Percentiles rank a stretch among this genome's conserved stretches.
Evolutionary conservation across 2,797 vertebrate species (phyloP).

Genomic region (Benthosema pterotum): DNA sequence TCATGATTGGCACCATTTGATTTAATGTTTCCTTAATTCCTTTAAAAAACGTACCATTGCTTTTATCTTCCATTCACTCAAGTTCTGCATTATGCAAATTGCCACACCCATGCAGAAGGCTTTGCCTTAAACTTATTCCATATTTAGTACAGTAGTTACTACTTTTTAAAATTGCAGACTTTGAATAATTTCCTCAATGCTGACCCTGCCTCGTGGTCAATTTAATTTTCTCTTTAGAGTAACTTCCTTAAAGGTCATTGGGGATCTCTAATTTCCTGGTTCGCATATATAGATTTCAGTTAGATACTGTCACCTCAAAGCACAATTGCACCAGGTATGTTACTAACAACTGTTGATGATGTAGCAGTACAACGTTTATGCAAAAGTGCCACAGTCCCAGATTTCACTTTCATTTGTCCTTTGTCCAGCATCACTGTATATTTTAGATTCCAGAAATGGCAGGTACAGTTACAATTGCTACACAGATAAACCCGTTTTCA

Average conservation of each 20-base stretch:
- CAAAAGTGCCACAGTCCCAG: background rate
- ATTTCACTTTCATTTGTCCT: slow-evolving; percentile 28
- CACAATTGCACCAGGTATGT: no score
- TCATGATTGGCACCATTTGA: no score
- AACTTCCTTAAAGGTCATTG: slow-evolving; percentile 32
- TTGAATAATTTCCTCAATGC: slow-evolving; percentile 17
- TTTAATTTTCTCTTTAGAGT: slow-evolving; percentile 34
- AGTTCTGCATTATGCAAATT: no score
- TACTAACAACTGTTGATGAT: no score
- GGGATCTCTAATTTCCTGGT: slow-evolving; percentile 36
- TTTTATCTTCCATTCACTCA: no score
- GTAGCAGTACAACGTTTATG: slow-evolving; percentile 9
- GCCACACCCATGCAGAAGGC: no score
- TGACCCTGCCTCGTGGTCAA: slow-evolving; percentile 10
- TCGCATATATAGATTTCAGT: slow-evolving; percentile 30
- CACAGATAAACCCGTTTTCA: slow-evolving; percentile 9
- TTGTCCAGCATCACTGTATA: slow-evolving; percentile 22
- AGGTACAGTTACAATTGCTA: slow-evolving; percentile 20
- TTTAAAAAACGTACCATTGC: no score
- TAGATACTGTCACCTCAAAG: slow-evolving; percentile 7
- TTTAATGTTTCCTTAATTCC: no score
- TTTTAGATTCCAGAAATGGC: slow-evolving; percentile 29
- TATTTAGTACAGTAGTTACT: slow-evolving; percentile 9
- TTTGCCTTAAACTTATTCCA: background rate
- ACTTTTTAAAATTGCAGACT: slow-evolving; percentile 39